These are phyloP conservation scores for Spodoptera exigua DNA, from an alignment of 2,888 invertebrate species.

Conservation along the genomic window DNA sequence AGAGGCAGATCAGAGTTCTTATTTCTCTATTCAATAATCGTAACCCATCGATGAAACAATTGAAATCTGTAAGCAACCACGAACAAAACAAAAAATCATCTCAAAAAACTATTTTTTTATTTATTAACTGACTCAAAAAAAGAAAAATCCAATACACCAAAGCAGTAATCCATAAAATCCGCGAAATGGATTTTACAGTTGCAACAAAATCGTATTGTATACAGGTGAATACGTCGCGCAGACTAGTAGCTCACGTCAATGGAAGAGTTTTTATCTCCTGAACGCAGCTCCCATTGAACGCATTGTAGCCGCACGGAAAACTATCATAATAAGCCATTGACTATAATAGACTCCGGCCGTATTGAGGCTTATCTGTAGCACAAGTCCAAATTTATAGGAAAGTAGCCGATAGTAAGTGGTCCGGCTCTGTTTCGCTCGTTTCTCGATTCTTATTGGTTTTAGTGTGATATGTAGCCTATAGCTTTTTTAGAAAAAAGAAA, in stretches of 20 bases:
- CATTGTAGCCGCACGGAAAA: constrained; percentile 16
- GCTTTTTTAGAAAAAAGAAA: too few relatives aligned
- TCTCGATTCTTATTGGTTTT: too few relatives aligned
- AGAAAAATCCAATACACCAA: neutral
- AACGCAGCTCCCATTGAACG: constrained; percentile 39
- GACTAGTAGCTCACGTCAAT: constrained; percentile 19
- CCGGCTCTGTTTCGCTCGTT: too few relatives aligned
- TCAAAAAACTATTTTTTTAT: too few relatives aligned
- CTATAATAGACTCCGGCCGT: constrained; percentile 25
- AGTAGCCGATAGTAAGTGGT: too few relatives aligned
- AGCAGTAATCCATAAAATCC: neutral
- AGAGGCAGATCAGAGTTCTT: too few relatives aligned
- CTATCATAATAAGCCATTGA: constrained; percentile 29
- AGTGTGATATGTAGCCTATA: too few relatives aligned
- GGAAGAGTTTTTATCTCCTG: constrained; percentile 40
- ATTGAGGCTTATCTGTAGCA: constrained; percentile 4
- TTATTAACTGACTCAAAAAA: too few relatives aligned
- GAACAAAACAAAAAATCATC: too few relatives aligned
- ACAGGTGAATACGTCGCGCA: constrained; percentile 4
- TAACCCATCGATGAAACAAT: too few relatives aligned
- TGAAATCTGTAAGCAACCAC: too few relatives aligned
- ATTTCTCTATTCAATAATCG: too few relatives aligned
- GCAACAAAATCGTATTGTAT: neutral
- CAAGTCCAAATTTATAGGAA: neutral
- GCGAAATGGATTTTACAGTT: neutral